Conservation (phyloP, 2,797 vertebrate species). For the Tympanoctomys barrerae region DNA sequence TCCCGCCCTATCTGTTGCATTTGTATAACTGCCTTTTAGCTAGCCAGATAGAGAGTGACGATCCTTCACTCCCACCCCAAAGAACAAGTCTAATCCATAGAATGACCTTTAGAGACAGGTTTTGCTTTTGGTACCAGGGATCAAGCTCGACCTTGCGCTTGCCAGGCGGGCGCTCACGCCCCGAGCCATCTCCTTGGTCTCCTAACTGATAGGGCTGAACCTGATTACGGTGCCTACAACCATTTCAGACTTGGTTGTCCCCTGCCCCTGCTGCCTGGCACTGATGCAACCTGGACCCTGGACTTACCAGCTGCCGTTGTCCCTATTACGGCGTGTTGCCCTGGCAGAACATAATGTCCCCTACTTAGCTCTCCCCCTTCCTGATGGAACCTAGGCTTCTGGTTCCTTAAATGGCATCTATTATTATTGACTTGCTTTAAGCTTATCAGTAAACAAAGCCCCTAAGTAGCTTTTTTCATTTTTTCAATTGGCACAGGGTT, state of each 20-base stretch:
- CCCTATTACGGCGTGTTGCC: background rate
- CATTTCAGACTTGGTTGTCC: background rate
- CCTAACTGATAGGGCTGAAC: background rate
- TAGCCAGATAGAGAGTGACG: background rate
- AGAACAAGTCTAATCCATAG: background rate
- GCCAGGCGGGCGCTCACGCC: too few species aligned
- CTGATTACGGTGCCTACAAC: background rate
- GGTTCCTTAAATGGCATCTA: background rate
- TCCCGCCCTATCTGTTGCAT: background rate
- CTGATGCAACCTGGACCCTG: background rate
- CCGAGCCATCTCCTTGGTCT: background rate
- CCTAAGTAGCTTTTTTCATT: background rate
- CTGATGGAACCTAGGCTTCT: background rate
- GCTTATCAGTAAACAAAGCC: slow-evolving; percentile 31
- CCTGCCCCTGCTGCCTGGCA: background rate
- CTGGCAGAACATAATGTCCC: background rate
- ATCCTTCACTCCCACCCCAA: background rate
- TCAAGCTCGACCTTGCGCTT: too few species aligned
- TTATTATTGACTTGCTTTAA: slow-evolving; percentile 30
- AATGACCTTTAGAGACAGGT: slow-evolving; percentile 15
- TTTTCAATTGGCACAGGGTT: background rate
- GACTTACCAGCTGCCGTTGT: background rate
- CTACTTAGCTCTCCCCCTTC: background rate
- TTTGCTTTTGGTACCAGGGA: background rate
- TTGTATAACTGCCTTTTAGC: background rate